Base-by-base conservation (phyloP, 2,888 invertebrate species). In the Pristionchus mayeri region DNA sequence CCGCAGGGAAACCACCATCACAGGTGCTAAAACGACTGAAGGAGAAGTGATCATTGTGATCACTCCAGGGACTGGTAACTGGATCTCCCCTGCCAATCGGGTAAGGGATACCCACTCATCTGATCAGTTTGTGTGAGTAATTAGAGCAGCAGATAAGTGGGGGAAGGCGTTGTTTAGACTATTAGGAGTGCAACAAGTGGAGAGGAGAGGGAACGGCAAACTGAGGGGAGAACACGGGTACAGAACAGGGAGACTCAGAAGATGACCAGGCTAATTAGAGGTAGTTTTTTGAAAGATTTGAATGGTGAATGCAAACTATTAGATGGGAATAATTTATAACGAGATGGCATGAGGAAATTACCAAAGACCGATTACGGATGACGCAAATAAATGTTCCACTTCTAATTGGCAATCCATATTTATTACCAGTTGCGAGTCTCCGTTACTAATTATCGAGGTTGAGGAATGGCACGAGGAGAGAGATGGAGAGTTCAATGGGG, bases 81-180 rank as follows among this genome's bases (percentile, higher is more conserved):
- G 40, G 71, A 71, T 71, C 4, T 40, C 11, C 21, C 11, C n/a
- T 6, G 13, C 40, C 40, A 37, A n/a, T 71, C 18, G 34, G 63
- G 71, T 71, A 44, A 71, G 71, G 40, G 71, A 71, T 71, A 71
- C 24, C 24, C 71, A 71, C 71, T 71, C 71, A 44, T 44, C 71
- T 44, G 71, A 71, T 71, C 71, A 71, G 40, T 71, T n/a, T 71
- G 71, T 16, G 18, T 34, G 30, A 71, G 71, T 71, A 71, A 71
- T 71, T 71, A 71, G 71, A 71, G 40, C n/a, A 71, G 40, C 40
- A 34, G n/a, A 40, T 71, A 71, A 71, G 71, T 71, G 71, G 71
- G 24, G 24, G 4, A n/a, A 71, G 71, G n/a, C 71, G 44, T 71
- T 71, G 71, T 71, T 71, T 37, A 71, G 71, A 71, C 40, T 71